Evolutionary conservation across 1,140 invertebrate species (phyloP).

Genomic region (Thaumetopoea pityocampa): DNA sequence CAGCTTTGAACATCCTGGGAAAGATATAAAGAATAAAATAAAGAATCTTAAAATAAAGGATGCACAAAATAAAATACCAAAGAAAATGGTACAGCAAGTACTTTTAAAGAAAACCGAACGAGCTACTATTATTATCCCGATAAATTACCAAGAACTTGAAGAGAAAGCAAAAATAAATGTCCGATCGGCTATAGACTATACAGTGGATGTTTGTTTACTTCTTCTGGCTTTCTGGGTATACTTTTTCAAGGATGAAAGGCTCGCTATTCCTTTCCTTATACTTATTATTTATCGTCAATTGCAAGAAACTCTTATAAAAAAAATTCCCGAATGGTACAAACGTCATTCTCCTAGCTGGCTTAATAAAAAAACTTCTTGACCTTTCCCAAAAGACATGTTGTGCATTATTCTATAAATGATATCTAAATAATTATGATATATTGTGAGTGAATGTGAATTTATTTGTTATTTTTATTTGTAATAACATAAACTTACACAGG

Average conservation of each 20-base stretch:
- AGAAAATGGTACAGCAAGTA: constrained; percentile 42
- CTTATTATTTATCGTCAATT: constrained; percentile 86
- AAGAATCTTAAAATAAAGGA: constrained; percentile 23
- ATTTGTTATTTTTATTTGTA: constrained; percentile 33
- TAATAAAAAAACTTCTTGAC: constrained; percentile 67
- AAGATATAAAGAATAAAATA: constrained; percentile 19
- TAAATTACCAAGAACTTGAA: constrained; percentile 72
- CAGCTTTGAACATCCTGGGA: constrained; percentile 4
- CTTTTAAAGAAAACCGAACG: constrained; percentile 56
- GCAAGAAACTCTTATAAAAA: constrained; percentile 75
- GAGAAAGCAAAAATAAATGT: constrained; percentile 81
- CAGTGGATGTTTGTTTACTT: constrained; percentile 83
- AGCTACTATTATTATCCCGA: constrained; percentile 67
- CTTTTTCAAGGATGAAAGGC: constrained; percentile 84
- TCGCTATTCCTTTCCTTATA: constrained; percentile 85
- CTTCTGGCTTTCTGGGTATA: constrained; percentile 86
- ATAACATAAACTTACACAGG: constrained; percentile 28
- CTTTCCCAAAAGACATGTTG: constrained; percentile 55
- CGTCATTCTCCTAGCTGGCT: constrained; percentile 56
- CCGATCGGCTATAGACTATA: constrained; percentile 79
- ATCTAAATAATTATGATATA: constrained; percentile 56
- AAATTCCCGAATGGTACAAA: constrained; percentile 51
- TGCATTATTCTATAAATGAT: constrained; percentile 46
- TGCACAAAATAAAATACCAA: constrained; percentile 39
- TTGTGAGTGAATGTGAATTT: constrained; percentile 57